Base-by-base conservation (phyloP, 2,888 invertebrate species). In the Rhodophaea formosa region DNA sequence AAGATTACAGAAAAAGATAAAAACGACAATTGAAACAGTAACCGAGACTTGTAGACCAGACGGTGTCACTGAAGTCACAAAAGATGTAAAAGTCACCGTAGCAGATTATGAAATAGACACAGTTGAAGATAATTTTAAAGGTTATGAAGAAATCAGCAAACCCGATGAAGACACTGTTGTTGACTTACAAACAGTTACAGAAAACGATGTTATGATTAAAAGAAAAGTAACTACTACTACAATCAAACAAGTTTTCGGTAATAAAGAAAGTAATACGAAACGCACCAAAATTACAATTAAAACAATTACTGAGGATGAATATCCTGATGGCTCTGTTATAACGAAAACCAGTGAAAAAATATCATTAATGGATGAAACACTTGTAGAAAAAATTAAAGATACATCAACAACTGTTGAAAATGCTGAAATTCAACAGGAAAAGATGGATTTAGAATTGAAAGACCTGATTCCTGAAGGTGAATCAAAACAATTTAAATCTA, bases 281-380 rank as follows among this genome's bases (percentile, higher is more conserved):
- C 79, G 86, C 67, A 80, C 74, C 12, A 84, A 86, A 73, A 86
- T 77, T 7, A 84, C 72, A 2, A 70, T 80, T 0, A 84, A 72
- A 66, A 88, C 82, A 3, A 63, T 81, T 0, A 72, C 75, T 54
- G 88, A 87, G 77, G 90, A 91, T 68, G 84, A 84, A 71, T 74
- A 86, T 61, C 86, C 86, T 8, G 88, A 90, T 75, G 87, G 89
- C 1, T 82, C 87, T 15, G 63, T 86, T 1, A 75, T 83, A 12
- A 85, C 81, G 32, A 88, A 85, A 68, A 88, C 84, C 5, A 86
- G 77, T 68, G 88, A 88, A 77, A 89, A 84, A 64, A 74, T 85
- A 43, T 82, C 85, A 14, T 65, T 86, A 1, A 23, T 75, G 12
- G 89, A 91, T 68, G 79, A 86, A 65, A 63, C 54, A 57, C 53